phyloP scores from a whole-genome alignment of 1,140 invertebrate genomes.

The Sarcophaga peregrina region DNA sequence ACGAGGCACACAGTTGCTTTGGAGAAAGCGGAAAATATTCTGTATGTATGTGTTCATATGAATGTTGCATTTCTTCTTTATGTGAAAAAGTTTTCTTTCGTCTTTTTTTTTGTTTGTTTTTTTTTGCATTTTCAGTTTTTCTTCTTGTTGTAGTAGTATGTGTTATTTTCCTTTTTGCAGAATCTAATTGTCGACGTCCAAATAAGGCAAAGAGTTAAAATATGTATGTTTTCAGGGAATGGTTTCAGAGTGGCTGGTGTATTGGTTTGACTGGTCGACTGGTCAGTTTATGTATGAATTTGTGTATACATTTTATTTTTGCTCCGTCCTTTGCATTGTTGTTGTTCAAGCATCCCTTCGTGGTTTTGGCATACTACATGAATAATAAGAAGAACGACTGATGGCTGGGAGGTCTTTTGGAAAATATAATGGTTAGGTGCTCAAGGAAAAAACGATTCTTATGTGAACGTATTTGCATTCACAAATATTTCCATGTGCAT shows the following conservation, averaged over 20 bases:
- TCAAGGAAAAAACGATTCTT: slow-evolving; percentile 19
- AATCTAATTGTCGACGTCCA: slow-evolving; percentile 24
- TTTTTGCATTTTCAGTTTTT: no score
- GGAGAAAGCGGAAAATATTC: not conserved
- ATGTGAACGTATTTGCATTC: not conserved
- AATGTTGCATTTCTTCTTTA: slow-evolving; percentile 9
- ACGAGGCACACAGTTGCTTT: not conserved
- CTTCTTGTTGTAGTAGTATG: no score
- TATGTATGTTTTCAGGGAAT: not conserved
- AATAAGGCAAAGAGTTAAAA: slow-evolving; percentile 10
- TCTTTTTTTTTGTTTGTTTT: not conserved
- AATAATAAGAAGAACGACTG: not conserved
- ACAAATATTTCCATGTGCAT: no score
- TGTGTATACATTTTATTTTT: slow-evolving; percentile 7
- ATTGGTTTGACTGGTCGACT: not conserved
- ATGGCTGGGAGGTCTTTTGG: not conserved
- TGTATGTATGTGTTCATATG: not conserved
- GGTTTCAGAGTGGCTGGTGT: slow-evolving; percentile 10
- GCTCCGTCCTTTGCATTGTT: not conserved
- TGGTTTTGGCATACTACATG: slow-evolving; percentile 14
- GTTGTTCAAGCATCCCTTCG: not conserved
- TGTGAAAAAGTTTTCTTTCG: not conserved
- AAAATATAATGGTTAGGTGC: not conserved
- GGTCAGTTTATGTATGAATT: not conserved
- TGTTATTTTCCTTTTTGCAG: not conserved